Evolutionary conservation across 2,113 vertebrate genomes (phyloP).

Genomic region (Fregetta grallaria): DNA sequence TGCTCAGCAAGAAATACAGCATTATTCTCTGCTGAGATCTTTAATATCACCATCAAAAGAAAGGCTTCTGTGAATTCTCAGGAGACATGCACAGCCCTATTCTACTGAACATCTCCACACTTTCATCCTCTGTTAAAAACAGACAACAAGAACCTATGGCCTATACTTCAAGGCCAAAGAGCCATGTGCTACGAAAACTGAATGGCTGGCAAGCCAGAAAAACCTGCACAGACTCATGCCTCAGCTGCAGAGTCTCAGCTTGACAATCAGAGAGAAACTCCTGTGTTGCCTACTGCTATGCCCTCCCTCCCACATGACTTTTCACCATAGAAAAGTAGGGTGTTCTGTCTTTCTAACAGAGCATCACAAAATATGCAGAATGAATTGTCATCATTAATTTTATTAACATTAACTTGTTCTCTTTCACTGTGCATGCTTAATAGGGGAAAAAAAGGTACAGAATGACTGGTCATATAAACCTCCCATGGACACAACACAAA

Average conservation of each 20-base stretch:
- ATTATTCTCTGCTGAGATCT: not conserved
- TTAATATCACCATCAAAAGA: not conserved
- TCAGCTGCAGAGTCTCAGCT: not conserved
- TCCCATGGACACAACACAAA: not conserved
- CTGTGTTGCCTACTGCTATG: accelerated
- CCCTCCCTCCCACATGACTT: not conserved
- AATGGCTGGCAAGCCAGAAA: not conserved
- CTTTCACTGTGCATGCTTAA: not conserved
- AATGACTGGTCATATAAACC: not conserved
- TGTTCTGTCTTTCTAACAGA: not conserved
- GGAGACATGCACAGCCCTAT: not conserved
- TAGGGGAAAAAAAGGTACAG: not conserved
- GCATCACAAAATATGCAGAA: not conserved
- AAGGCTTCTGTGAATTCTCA: not conserved
- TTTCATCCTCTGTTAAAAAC: not conserved
- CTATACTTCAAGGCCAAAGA: not conserved
- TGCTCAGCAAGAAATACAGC: not conserved
- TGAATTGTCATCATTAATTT: not conserved
- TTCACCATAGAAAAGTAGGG: not conserved
- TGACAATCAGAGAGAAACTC: not conserved
- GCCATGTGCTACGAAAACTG: not conserved
- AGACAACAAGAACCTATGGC: not conserved
- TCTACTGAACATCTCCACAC: not conserved
- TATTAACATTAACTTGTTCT: not conserved
- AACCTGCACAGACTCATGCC: not conserved